These are phyloP conservation scores for Vulpes ferrilata DNA, from an alignment of 2,113 vertebrate species.

Conservation along the genomic window DNA sequence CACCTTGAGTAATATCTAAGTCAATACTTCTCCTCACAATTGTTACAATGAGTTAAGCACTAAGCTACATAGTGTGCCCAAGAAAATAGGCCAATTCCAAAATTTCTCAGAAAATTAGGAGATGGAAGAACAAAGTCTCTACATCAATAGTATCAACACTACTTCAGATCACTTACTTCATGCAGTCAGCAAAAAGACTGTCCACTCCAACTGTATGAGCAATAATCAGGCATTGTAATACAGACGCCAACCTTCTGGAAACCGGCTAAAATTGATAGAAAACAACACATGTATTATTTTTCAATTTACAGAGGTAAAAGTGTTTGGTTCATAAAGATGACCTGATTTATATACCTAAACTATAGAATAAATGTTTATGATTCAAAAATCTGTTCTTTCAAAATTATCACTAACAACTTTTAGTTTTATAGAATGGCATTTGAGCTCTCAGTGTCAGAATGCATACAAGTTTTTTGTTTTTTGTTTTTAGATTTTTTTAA, in stretches of 20 bases:
- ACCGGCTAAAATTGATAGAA: conserved; percentile 88
- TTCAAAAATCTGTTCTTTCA: conserved; percentile 49
- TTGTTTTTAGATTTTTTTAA: no score
- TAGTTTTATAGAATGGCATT: conserved; percentile 48
- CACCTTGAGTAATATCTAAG: conserved; percentile 38
- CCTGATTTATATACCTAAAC: conserved; percentile 50
- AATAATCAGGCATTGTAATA: conserved; percentile 95
- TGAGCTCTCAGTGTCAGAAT: conserved; percentile 46
- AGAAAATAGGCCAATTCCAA: conserved; percentile 57
- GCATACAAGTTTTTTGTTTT: background rate
- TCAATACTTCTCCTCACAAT: conserved; percentile 37
- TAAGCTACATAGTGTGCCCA: background rate
- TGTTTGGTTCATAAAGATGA: conserved; percentile 55
- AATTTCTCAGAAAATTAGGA: conserved; percentile 53
- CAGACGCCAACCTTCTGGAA: conserved; percentile 91
- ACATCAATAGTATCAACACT: conserved; percentile 32
- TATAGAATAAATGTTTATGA: conserved; percentile 15
- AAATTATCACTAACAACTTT: conserved; percentile 38
- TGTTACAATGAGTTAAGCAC: conserved; percentile 56
- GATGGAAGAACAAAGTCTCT: conserved; percentile 63
- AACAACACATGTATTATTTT: conserved; percentile 71
- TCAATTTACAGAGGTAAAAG: conserved; percentile 45
- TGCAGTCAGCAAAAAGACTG: conserved; percentile 92
- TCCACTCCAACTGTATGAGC: conserved; percentile 92
- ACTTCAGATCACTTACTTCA: conserved; percentile 91